Base-by-base conservation (phyloP, 2,797 vertebrate species). In the Gastrophryne carolinensis region DNA sequence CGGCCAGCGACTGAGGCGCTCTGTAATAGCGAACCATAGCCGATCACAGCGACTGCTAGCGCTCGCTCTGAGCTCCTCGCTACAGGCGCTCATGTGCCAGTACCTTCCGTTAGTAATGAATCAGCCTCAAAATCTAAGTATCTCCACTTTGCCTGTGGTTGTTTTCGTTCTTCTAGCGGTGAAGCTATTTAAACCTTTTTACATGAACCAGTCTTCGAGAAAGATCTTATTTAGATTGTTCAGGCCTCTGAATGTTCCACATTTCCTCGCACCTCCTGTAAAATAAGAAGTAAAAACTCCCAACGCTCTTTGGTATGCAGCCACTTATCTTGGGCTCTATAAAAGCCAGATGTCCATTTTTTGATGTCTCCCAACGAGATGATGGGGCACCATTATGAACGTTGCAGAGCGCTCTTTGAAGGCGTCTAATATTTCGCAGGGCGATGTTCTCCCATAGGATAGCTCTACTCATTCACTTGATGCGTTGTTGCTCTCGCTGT, bases 281-380 rank as follows among this genome's bases (percentile, higher is more conserved):
- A 68, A 39, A 68, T 11, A 12, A 26, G 34, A 35, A 30, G 39
- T 44, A 44, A n/a, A 44, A 11, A 5, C n/a, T 10, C 27, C 6
- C n/a, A 23, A 21, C 2, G 9, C 12, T 15, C 9, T 47, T 26
- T 19, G 30, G 50, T 37, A 54, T 68, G 50, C 21, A 5, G 17
- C 24, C 32, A 5, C 49, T 67, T 54, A 37, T 67, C 64, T 34
- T 13, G 21, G 3, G 23, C 49, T 56, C 19, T 56, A 54, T 57
- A 21, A 47, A 75, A 61, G 57, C 44, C 64, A 75, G 57, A 75
- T 67, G 62, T 67, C 35, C 13, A 26, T 26, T 3, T 47, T 37
- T 35, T 12, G 15, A 57, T 60, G 53, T 52, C 15, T 60, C 5
- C 32, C 56, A 61, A 13, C 15, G 34, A 29, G 37, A 53, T 23